Evolutionary conservation across 2,113 vertebrate genomes (phyloP).

Genomic region (Blennius ocellaris): DNA sequence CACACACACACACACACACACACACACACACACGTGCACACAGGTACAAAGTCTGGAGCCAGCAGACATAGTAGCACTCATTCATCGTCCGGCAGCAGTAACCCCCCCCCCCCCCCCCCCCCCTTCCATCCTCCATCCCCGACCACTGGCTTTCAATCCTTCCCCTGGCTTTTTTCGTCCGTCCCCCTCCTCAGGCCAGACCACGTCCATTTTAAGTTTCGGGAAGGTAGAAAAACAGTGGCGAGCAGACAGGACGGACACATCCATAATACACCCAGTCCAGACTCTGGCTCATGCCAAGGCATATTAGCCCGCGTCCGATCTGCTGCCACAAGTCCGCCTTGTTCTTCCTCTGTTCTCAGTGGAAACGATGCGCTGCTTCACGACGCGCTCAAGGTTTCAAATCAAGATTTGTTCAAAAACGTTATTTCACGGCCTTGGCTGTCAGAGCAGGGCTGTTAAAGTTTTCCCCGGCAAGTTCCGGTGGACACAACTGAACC

Average conservation of each 20-base stretch:
- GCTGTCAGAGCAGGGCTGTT: background rate
- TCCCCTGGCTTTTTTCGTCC: constrained; percentile 61
- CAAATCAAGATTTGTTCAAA: constrained; percentile 7
- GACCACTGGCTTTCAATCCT: constrained; percentile 60
- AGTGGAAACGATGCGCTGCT: constrained; percentile 22
- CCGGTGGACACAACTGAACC: no score
- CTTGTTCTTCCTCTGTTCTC: constrained; percentile 37
- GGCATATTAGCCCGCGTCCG: constrained; percentile 43
- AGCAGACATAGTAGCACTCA: constrained; percentile 77
- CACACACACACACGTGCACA: constrained; percentile 23
- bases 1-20: constrained; percentile 40
- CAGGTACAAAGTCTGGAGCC: constrained; percentile 35
- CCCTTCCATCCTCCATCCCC: constrained; percentile 4
- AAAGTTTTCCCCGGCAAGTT: no score
- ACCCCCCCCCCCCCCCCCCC: constrained; percentile 20
- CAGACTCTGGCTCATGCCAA: constrained; percentile 22
- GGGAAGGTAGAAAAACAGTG: constrained; percentile 65
- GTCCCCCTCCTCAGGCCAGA: constrained; percentile 33
- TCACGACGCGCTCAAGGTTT: background rate
- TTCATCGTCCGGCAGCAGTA: constrained; percentile 68
- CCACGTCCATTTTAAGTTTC: constrained; percentile 66
- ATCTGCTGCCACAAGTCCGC: constrained; percentile 26
- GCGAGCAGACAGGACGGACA: constrained; percentile 49
- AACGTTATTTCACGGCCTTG: background rate
- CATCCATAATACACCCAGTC: constrained; percentile 41